A percentile compares a stretch with the other conserved stretches of the same genome.
Conservation (phyloP, 2,888 invertebrate species). For the Synergus itoensis region DNA sequence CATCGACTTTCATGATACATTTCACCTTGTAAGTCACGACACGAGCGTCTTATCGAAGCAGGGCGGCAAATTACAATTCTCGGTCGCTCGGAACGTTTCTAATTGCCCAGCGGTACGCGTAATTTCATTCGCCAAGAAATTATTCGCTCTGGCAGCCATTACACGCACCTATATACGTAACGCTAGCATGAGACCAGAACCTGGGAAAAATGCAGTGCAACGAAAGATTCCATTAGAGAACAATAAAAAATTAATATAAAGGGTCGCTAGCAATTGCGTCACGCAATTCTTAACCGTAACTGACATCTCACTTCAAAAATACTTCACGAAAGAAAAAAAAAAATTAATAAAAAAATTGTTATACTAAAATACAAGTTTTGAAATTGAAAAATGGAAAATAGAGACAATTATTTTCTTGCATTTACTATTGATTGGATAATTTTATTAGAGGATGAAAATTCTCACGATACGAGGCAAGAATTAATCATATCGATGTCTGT, state of each 20-base stretch:
- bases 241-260: conserved; percentile 30
- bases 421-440: too few relatives aligned
- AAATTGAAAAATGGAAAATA: too few relatives aligned
- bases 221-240: conserved; percentile 33
- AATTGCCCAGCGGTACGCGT: conserved; percentile 32
- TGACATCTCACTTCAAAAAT: neutral
- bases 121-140: conserved; percentile 30
- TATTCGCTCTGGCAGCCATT: conserved; percentile 30
- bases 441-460: neutral
- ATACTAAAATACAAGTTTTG: too few relatives aligned
- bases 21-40: conserved; percentile 32
- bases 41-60: conserved; percentile 37
- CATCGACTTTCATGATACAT: conserved; percentile 20
- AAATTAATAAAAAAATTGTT: too few relatives aligned
- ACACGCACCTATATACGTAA: conserved; percentile 22
- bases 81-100: conserved; percentile 30
- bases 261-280: conserved; percentile 2
- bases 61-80: conserved; percentile 27
- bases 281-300: neutral
- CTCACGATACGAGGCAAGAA: neutral
- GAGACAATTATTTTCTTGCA: too few relatives aligned
- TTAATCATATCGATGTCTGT: conserved; percentile 8
- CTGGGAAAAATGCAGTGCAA: neutral
- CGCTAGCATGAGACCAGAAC: conserved; percentile 1
- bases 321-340: neutral